phyloP scores from a whole-genome alignment of 2,888 invertebrate genomes.

The Serrognathus titanus region DNA sequence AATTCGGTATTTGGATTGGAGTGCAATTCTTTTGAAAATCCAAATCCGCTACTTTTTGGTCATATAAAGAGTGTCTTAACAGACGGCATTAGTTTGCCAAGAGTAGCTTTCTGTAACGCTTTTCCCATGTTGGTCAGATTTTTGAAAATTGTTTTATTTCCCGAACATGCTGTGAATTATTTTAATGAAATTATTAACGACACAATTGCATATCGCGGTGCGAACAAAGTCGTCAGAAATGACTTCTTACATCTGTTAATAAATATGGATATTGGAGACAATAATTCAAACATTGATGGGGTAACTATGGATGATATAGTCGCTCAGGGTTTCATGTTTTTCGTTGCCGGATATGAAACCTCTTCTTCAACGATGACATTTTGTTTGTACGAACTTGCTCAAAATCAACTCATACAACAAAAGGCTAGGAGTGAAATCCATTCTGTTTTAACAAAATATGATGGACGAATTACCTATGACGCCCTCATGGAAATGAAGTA shows the following conservation, averaged over 20 bases:
- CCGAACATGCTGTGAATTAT: neutral
- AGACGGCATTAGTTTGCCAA: neutral
- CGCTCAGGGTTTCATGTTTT: slow-evolving; percentile 37
- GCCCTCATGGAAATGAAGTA: slow-evolving; percentile 43
- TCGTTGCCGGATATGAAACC: slow-evolving; percentile 44
- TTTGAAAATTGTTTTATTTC: neutral
- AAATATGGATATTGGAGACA: neutral
- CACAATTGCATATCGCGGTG: neutral
- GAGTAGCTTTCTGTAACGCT: neutral
- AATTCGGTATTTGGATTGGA: too few species aligned
- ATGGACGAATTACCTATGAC: slow-evolving; percentile 47
- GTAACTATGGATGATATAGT: slow-evolving; percentile 29
- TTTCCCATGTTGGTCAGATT: neutral
- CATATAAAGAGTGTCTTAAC: neutral
- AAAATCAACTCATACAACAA: slow-evolving; percentile 42
- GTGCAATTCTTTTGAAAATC: too few species aligned
- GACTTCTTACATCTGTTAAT: slow-evolving; percentile 9
- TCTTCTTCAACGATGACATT: slow-evolving; percentile 39
- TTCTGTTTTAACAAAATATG: slow-evolving; percentile 36
- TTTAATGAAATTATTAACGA: neutral
- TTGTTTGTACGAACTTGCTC: slow-evolving; percentile 39
- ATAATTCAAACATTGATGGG: neutral
- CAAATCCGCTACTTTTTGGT: too few species aligned
- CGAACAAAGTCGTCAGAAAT: neutral
- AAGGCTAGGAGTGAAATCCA: slow-evolving; percentile 45